Evolutionary conservation across 1,140 invertebrate genomes (phyloP).

Genomic region (Rhopalosiphum maidis): DNA sequence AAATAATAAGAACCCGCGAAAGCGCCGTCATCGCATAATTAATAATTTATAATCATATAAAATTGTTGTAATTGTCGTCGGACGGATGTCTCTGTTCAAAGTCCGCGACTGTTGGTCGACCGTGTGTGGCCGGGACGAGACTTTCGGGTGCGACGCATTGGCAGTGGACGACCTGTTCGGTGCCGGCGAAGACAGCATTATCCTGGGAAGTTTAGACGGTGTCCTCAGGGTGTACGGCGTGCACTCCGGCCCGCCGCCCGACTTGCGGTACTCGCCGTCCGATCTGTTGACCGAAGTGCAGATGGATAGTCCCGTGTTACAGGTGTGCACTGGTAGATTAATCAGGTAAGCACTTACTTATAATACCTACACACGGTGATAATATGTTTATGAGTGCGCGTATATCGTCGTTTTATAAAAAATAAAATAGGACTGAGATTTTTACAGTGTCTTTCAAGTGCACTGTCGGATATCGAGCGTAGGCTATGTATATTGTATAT

Average conservation of each 20-base stretch:
- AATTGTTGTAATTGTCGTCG: neutral
- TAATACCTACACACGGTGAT: neutral
- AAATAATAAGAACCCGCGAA: neutral
- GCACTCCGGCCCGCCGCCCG: slow-evolving; percentile 59
- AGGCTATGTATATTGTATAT: neutral
- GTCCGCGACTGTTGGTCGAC: slow-evolving; percentile 78
- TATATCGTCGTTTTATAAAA: neutral
- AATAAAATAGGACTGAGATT: neutral
- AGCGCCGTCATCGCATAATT: neutral
- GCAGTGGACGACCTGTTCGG: slow-evolving; percentile 72
- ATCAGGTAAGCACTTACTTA: slow-evolving; percentile 70
- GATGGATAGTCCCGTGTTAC: slow-evolving; percentile 73
- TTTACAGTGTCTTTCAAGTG: neutral
- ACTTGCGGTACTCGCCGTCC: slow-evolving; percentile 66
- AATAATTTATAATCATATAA: neutral
- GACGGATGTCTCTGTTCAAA: slow-evolving; percentile 80
- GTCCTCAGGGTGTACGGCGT: slow-evolving; percentile 72
- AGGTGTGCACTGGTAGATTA: slow-evolving; percentile 74
- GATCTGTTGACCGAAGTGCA: slow-evolving; percentile 76
- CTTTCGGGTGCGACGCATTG: slow-evolving; percentile 70
- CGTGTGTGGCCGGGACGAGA: slow-evolving; percentile 69
- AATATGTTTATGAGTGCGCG: neutral
- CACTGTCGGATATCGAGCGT: too few species aligned
- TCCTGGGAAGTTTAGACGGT: slow-evolving; percentile 75
- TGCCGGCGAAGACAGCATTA: slow-evolving; percentile 69